Percentiles rank a stretch among this genome's conserved stretches.
phyloP scores from a whole-genome alignment of 1,140 invertebrate species.

The Eciton burchellii region DNA sequence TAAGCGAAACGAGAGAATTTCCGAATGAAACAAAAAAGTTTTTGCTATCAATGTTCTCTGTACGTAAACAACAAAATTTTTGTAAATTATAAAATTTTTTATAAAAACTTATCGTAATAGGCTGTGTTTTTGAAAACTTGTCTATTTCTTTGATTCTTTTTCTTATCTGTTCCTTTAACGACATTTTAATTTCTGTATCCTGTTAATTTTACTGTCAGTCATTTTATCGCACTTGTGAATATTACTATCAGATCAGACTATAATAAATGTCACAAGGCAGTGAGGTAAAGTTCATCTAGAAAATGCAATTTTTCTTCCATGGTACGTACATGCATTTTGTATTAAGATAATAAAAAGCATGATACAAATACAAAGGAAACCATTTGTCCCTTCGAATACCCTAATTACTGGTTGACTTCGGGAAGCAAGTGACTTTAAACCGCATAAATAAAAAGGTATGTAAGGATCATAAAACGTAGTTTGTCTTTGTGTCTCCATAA shows the following conservation, averaged over 20 bases:
- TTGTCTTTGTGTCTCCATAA: constrained; percentile 47
- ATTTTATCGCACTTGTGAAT: not conserved
- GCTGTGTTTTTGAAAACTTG: constrained; percentile 43
- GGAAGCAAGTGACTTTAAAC: not conserved
- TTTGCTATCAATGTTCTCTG: constrained; percentile 50
- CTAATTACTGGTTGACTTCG: constrained; percentile 22
- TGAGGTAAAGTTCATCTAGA: not conserved
- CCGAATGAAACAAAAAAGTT: constrained; percentile 37
- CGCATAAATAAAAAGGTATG: constrained; percentile 1
- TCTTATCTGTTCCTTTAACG: not conserved
- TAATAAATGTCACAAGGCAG: not conserved
- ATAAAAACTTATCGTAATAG: constrained; percentile 64
- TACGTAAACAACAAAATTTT: constrained; percentile 61
- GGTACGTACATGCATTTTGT: constrained; percentile 29
- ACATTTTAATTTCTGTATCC: constrained; percentile 10
- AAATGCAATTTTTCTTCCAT: constrained; percentile 41
- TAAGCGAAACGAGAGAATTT: too few species aligned
- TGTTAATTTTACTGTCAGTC: constrained; percentile 20
- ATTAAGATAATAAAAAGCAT: constrained; percentile 53
- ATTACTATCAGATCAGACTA: not conserved
- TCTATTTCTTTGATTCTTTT: constrained; percentile 4
- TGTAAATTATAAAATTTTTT: constrained; percentile 67
- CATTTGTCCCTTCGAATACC: constrained; percentile 27
- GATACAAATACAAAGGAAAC: constrained; percentile 50
- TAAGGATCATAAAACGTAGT: constrained; percentile 20